Percentiles rank a stretch among this genome's conserved stretches.
Conservation (phyloP, 92 coral and sea anemone species). For the Actinernus sp. region DNA sequence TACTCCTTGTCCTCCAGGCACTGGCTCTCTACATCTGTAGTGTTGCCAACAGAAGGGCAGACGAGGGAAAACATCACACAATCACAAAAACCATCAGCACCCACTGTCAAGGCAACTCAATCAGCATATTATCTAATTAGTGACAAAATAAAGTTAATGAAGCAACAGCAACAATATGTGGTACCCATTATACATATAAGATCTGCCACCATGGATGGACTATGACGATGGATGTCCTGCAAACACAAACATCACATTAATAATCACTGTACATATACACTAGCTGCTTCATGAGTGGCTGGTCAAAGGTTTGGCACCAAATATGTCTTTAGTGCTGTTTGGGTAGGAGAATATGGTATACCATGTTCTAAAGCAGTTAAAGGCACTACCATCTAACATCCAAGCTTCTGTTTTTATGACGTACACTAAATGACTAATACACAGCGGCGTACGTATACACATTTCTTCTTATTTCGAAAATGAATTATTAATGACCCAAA, state of each 20-base stretch:
- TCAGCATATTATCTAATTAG: conserved; percentile 48
- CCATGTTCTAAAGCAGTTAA: no score
- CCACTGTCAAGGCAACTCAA: conserved; percentile 31
- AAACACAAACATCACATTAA: no score
- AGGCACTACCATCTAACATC: no score
- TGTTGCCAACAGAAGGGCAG: conserved; percentile 86
- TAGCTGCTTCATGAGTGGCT: no score
- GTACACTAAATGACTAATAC: neutral
- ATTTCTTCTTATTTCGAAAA: neutral
- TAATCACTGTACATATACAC: no score
- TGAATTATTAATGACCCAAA: no score
- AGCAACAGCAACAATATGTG: conserved; percentile 79
- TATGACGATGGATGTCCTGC: conserved; percentile 74
- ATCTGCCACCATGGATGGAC: conserved; percentile 89
- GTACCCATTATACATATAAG: conserved; percentile 99
- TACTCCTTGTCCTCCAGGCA: conserved; percentile 86
- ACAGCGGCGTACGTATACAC: neutral
- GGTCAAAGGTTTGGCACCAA: no score
- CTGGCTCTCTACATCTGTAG: conserved; percentile 97
- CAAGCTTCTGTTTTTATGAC: no score
- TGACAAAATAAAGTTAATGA: conserved; percentile 40
- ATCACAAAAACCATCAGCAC: conserved; percentile 64
- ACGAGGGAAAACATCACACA: conserved; percentile 71
- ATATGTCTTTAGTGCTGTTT: no score
- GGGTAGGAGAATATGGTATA: no score